Evolutionary conservation across 2,113 vertebrate genomes (phyloP), one percentile per base, ranked within the genome.

Genomic region (Balaenoptera acutorostrata): DNA sequence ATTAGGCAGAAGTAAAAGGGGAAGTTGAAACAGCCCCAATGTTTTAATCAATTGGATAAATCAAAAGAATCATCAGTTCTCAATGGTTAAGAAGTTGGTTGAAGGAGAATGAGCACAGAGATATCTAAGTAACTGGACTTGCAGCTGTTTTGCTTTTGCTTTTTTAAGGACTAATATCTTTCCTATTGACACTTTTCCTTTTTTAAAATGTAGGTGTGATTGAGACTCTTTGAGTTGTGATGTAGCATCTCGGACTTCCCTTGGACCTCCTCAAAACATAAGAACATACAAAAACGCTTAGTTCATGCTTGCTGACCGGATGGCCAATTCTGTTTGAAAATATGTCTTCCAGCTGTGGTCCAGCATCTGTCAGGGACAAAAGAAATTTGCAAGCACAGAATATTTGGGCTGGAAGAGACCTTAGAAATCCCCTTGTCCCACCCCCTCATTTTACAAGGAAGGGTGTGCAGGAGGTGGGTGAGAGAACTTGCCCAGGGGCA

Each of bases 1-100:
- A 96, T 95, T 75, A 94, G 64, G 83, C 68, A 87, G 83, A 86
- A 84, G 41, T 31, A 64, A 77, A 78, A 72, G 46, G 14, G 27
- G 36, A 44, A 71, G 46, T 39, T 14, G 10, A 80, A 55, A 31
- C 21, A 9, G n/a, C 9, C 41, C 57, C 81, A 36, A 18, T 31
- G 13, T 80, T 36, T 71, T 90, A 18, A 96, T 75, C 72, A 68
- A 1, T 5, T 21, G 9, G 10, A 20, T 59, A 55, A 69, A 82
- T 68, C 6, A 68, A 80, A 77, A 88, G 23, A 64, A 61, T 27
- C 33, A 5, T 75, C 49, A 21, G 1, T 71, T 75, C 27, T 75
- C 46, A 63, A 31, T 41, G 41, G 41, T 68, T 77, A 68, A 57
- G 49, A 74, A 72, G 74, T 1, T 81, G 66, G 33, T 20, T n/a